Conservation (phyloP, 2,113 vertebrate genomes). For the Spizaetus ornatus region DNA sequence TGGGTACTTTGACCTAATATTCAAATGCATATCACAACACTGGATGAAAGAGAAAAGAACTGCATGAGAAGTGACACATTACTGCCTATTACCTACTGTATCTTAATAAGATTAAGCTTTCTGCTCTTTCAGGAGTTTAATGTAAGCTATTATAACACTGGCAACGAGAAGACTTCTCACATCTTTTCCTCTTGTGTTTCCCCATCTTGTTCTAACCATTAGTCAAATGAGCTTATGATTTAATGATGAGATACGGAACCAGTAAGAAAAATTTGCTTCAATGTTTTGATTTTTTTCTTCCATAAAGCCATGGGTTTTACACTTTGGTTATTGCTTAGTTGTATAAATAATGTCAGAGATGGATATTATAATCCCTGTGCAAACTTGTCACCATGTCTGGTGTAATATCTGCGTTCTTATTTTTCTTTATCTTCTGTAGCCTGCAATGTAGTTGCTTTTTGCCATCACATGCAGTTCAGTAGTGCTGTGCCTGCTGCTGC, state of each 20-base stretch:
- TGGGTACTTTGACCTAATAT: neutral
- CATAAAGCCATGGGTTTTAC: neutral
- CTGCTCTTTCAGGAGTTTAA: neutral
- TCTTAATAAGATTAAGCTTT: neutral
- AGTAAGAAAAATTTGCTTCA: neutral
- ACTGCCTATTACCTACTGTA: neutral
- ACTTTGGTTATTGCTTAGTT: neutral
- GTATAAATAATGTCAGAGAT: neutral
- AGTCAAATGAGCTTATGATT: neutral
- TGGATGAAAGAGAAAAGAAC: neutral
- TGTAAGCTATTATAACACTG: neutral
- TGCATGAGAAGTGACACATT: neutral
- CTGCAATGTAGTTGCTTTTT: neutral
- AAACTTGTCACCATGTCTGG: neutral
- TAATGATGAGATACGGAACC: neutral
- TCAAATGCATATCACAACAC: neutral
- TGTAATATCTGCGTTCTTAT: neutral
- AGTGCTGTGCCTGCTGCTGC: neutral
- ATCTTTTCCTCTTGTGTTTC: neutral
- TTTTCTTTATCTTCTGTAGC: neutral
- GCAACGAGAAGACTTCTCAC: neutral
- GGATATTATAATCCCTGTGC: neutral
- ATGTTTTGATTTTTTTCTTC: fast-evolving
- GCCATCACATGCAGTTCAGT: neutral
- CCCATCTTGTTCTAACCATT: neutral